Evolutionary conservation across 2,113 vertebrate species (phyloP).

Genomic region (Phalacrocorax carbo): DNA sequence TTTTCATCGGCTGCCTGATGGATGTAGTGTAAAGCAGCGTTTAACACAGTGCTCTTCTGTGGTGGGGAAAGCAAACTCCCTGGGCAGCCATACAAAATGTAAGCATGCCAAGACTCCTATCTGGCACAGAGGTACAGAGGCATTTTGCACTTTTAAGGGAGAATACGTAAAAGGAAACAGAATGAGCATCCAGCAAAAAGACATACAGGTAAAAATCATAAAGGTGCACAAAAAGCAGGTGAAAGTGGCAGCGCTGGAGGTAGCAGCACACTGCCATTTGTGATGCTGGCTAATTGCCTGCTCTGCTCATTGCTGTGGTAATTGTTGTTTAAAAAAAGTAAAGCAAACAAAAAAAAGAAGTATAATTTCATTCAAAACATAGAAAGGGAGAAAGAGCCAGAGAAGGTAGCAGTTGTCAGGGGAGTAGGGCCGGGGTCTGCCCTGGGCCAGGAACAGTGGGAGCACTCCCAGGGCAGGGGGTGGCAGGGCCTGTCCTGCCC

Average conservation of each 20-base stretch:
- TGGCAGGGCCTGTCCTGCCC: too few relatives aligned
- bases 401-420: not conserved
- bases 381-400: not conserved
- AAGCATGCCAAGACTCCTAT: not conserved
- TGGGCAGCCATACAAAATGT: not conserved
- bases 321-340: not conserved
- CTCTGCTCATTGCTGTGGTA: not conserved
- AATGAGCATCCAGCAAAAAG: not conserved
- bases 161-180: fast-evolving
- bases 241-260: not conserved
- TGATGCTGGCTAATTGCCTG: not conserved
- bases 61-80: not conserved
- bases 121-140: not conserved
- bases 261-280: not conserved
- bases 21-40: not conserved
- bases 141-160: not conserved
- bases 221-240: not conserved
- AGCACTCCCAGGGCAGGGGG: not conserved
- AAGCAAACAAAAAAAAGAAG: not conserved
- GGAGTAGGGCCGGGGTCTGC: fast-evolving
- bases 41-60: not conserved
- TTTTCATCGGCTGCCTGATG: fast-evolving
- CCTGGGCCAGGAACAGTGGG: not conserved
- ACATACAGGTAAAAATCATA: not conserved
- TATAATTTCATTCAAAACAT: not conserved